Base-by-base conservation (phyloP, 2,888 invertebrate genomes). In the Hyposoter dolosus region DNA sequence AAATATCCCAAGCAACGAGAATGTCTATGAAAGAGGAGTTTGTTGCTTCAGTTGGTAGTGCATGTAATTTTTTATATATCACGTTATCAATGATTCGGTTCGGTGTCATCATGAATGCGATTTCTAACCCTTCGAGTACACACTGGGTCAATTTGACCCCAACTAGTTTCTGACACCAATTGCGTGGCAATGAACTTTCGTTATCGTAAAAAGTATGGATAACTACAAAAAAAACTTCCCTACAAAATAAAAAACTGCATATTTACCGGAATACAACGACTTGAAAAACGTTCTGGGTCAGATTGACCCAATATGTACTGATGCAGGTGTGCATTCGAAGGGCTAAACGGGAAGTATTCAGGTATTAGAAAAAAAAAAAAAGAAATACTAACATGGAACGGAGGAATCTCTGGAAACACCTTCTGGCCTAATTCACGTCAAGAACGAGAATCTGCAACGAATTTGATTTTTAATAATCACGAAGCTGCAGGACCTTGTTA, bases 1-100 rank as follows among this genome's bases (percentile, higher is more conserved):
- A 60, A 60, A 4, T 4, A 23, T 60, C 40, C 4, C 7, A 17
- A 47, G 7, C 43, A 28, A 43, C 40, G 23, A 32, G 9, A 23
- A 47, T 5, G 35, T 75, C 12, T 1, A 45, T 9, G 15, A 53
- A 53, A 43, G 9, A 28, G 50, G 10, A 40, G 12, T 12, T 0
- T 28, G 3, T n/a, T 10, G 45, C 63, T 12, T 84, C 84, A 84
- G 84, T 69, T 84, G 84, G 84, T 84, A 84, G 84, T 84, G 84
- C 84, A 84, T 84, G 84, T 83, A 56, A 69, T 69, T 50, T 50
- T 71, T 82, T 69, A 77, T 79, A 82, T 85, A 87, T 87, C 83
- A 87, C 35, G 83, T 76, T 32, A 47, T 87, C 85, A 85, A 76
- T 85, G 75, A 81, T 82, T 84, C 84, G 81, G 84, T 81, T 81